A percentile compares a stretch with the other conserved stretches of the same genome.
These are phyloP conservation scores for Synergus laeviventris DNA, from an alignment of 2,888 invertebrate species.

Conservation along the genomic window DNA sequence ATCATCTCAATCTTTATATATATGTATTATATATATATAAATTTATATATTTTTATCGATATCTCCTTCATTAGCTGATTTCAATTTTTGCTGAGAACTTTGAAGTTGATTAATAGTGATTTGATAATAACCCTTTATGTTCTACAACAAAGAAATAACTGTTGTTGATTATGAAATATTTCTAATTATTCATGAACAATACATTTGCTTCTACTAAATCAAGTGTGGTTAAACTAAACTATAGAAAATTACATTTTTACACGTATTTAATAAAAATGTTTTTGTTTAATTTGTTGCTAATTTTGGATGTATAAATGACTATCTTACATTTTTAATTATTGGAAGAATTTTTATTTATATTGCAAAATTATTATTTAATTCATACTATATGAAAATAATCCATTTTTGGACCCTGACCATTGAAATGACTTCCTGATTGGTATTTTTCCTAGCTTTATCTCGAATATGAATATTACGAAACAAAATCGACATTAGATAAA, in stretches of 20 bases:
- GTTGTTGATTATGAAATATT: neutral
- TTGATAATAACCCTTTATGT: constrained; percentile 10
- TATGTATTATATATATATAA: too few relatives aligned
- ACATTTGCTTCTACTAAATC: neutral
- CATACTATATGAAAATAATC: neutral
- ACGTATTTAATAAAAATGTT: too few relatives aligned
- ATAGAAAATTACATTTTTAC: neutral
- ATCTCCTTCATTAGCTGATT: neutral
- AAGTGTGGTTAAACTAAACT: neutral
- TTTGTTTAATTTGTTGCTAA: too few relatives aligned
- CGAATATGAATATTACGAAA: neutral
- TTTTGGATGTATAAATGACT: too few relatives aligned
- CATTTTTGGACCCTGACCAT: neutral
- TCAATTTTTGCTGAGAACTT: neutral
- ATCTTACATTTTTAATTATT: neutral
- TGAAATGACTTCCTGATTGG: neutral
- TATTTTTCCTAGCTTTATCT: neutral
- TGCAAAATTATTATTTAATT: neutral
- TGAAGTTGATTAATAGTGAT: constrained; percentile 14
- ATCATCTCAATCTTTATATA: too few relatives aligned
- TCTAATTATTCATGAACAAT: neutral
- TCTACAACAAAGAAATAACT: neutral
- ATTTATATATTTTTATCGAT: constrained; percentile 5
- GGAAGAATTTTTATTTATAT: neutral
- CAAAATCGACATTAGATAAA: neutral